Evolutionary conservation across 2,113 vertebrate species (phyloP).

Genomic region (Columba janthina): DNA sequence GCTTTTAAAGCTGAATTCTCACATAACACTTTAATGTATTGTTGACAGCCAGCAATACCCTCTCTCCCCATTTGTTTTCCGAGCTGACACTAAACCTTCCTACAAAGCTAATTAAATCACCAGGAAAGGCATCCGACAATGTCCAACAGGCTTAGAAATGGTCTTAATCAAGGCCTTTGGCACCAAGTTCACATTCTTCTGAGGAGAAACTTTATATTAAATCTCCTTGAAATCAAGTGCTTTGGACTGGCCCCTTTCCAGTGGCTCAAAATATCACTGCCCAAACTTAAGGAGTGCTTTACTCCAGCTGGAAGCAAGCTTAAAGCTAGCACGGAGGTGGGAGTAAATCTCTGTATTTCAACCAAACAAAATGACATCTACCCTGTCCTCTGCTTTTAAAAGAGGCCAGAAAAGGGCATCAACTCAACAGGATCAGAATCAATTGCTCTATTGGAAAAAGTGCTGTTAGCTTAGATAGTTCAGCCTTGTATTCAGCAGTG

Average conservation of each 20-base stretch:
- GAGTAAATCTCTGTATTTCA: conserved; percentile 41
- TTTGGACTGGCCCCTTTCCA: conserved; percentile 41
- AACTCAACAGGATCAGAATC: conserved; percentile 27
- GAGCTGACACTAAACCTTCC: conserved; percentile 33
- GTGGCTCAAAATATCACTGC: conserved; percentile 19
- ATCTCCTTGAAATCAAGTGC: conserved; percentile 44
- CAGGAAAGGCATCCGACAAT: conserved; percentile 49
- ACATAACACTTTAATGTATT: neutral
- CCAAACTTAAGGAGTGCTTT: conserved; percentile 43
- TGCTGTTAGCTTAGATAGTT: neutral
- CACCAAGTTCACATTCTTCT: conserved; percentile 40
- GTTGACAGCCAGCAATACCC: conserved; percentile 17
- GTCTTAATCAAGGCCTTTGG: conserved; percentile 52
- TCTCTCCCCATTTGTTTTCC: conserved; percentile 13
- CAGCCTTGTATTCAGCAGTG: neutral
- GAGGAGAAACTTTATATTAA: conserved; percentile 43
- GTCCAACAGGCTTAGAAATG: conserved; percentile 22
- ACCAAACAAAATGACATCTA: conserved; percentile 29
- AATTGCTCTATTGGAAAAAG: neutral
- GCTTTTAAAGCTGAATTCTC: conserved; percentile 34
- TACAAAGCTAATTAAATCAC: conserved; percentile 51
- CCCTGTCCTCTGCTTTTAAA: conserved; percentile 16
- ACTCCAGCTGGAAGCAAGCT: conserved; percentile 41
- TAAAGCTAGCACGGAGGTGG: conserved; percentile 18
- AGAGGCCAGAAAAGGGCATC: conserved; percentile 32